Conservation (phyloP, 2,113 vertebrate species). For the Oriolus oriolus region DNA sequence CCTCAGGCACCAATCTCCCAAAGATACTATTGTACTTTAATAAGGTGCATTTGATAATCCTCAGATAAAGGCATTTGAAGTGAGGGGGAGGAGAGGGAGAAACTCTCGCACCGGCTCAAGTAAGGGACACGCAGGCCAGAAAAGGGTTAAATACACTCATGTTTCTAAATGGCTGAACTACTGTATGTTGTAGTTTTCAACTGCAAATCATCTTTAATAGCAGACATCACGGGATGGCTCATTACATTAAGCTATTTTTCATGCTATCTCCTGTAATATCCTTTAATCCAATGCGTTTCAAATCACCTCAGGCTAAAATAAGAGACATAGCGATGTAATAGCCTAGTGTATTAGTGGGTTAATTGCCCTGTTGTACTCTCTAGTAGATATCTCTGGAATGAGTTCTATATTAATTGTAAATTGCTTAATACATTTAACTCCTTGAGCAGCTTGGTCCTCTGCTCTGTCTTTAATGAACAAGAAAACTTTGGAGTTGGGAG, state of each 20-base stretch:
- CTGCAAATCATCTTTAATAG: slow-evolving; percentile 87
- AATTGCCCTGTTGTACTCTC: slow-evolving; percentile 86
- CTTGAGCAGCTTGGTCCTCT: slow-evolving; percentile 54
- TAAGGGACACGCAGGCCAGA: neutral
- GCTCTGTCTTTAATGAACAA: neutral
- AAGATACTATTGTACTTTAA: slow-evolving; percentile 68
- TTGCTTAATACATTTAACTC: slow-evolving; percentile 81
- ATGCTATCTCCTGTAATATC: slow-evolving; percentile 87
- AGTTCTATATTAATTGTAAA: slow-evolving; percentile 85
- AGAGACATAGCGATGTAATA: slow-evolving; percentile 85
- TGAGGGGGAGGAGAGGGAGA: neutral
- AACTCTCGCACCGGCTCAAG: neutral
- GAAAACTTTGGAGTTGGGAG: slow-evolving; percentile 46
- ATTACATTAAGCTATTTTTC: slow-evolving; percentile 88
- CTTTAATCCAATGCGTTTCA: slow-evolving; percentile 87
- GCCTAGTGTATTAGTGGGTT: slow-evolving; percentile 87
- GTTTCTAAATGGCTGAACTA: slow-evolving; percentile 81
- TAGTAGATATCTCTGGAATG: slow-evolving; percentile 82
- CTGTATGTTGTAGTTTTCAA: slow-evolving; percentile 84
- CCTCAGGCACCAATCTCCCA: slow-evolving; percentile 68
- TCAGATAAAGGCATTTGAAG: slow-evolving; percentile 22
- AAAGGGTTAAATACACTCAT: slow-evolving; percentile 67
- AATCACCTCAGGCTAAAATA: slow-evolving; percentile 86
- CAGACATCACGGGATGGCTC: slow-evolving; percentile 85
- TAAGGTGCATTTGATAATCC: slow-evolving; percentile 74